Base-by-base conservation (phyloP, 1,140 invertebrate genomes). In the Xylocopa sonorina region DNA sequence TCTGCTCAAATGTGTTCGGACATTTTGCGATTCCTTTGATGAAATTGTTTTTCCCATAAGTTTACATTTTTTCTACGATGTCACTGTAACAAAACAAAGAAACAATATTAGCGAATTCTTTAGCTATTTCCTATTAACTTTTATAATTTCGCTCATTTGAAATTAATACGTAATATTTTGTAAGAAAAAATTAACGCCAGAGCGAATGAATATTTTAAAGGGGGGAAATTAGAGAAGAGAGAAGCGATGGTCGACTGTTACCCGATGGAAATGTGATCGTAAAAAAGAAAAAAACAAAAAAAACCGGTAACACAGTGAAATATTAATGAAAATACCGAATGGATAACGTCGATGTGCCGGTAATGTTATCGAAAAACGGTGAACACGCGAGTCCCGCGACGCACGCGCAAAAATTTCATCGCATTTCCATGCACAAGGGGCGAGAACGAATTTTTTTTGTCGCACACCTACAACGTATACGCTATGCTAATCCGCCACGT, bases 341-440 rank as follows among this genome's bases (percentile, higher is more conserved):
- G 29, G 50, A 34, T 67, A 32, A 18, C 46, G 18, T 5, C 27
- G 46, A 32, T 48, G 27, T 24, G 32, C 43, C 14, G 43, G 14
- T 48, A 67, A 67, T 50, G 34, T 32, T 57, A 57, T 67, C 24
- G 64, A 32, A 67, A 67, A 67, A 34, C 18, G 24, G 64, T 50
- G 64, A 67, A 50, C 46, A 50, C 21, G 27, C 9, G 1, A 41
- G 18, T 21, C 24, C 29, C 24, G 41, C 21, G 38, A 34, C 14
- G 21, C 64, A 48, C 46, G 29, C 3, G 29, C 14, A 50, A 43
- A 66, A 75, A 75, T 75, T 75, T 62, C 57, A 63, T 51, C 34
- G 29, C 46, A 67, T 67, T 67, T 62, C 71, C 12, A 50, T 64
- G 21, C 41, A 18, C 46, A 21, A 73, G 58, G 32, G 32, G 18